Conservation (phyloP, 1,140 invertebrate species). For the Drosophila micromelanica region DNA sequence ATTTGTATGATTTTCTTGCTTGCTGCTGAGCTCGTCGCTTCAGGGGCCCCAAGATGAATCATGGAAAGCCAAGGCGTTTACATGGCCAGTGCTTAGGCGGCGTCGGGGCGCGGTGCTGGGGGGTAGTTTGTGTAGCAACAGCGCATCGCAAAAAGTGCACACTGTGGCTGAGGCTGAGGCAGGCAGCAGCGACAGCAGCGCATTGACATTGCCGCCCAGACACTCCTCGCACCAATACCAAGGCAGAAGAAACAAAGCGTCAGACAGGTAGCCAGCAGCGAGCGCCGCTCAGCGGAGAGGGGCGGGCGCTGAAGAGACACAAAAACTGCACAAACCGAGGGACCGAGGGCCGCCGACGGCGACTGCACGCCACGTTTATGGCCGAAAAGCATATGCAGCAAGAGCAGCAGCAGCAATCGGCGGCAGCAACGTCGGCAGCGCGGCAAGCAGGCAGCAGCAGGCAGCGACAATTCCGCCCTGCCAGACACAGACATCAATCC, state of each 20-base stretch:
- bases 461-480: constrained; percentile 47
- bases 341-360: constrained; percentile 18
- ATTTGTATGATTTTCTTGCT: constrained; percentile 3
- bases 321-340: constrained; percentile 41
- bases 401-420: constrained; percentile 4
- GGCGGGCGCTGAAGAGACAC: constrained; percentile 38
- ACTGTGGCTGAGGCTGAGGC: constrained; percentile 1
- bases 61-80: constrained; percentile 59
- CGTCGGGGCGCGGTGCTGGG: constrained; percentile 16
- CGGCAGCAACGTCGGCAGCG: constrained; percentile 36
- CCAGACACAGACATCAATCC: constrained; percentile 57
- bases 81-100: constrained; percentile 17
- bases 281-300: constrained; percentile 6
- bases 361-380: constrained; percentile 57
- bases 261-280: constrained; percentile 64
- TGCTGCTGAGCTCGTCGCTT: constrained; percentile 43
- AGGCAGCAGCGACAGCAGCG: constrained; percentile 17
- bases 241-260: constrained; percentile 52
- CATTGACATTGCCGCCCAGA: constrained; percentile 53
- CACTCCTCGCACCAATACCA: constrained; percentile 49
- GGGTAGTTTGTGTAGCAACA: constrained; percentile 45
- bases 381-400: constrained; percentile 69
- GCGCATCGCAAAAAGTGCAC: constrained; percentile 47
- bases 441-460: constrained; percentile 23
- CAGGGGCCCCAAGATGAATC: constrained; percentile 59